Base-by-base conservation (phyloP, 1,140 invertebrate species). In the Lepidotrigona ventralis region DNA sequence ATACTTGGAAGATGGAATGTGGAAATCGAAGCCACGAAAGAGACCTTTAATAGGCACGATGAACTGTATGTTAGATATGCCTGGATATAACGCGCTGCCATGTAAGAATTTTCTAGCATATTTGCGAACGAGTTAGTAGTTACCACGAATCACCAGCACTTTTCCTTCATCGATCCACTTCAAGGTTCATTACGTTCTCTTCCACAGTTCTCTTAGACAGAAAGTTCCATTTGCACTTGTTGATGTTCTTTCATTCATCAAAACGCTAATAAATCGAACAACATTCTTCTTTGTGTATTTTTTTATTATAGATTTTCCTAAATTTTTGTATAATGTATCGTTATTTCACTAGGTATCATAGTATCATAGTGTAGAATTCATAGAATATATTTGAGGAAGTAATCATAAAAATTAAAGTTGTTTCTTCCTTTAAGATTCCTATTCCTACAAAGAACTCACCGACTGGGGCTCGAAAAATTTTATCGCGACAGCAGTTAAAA, bases 391-490 rank as follows among this genome's bases (percentile, higher is more conserved):
- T 33, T 66, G 0, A 29, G 15, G 17, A 21, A 66, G 21, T 9
- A 17, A 46, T 46, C 17, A n/a, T 51, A 12, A 14, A 23, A n/a
- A 33, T 33, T 19, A 46, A 46, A 6, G 26, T n/a, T n/a, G 12
- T 46, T 19, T 11, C 53, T 56, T 17, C 33, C 56, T 33, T 69
- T 17, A 72, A 84, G 81, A 11, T 11, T 8, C 19, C 3, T 12
- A 3, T 8, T 8, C 19, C 3, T 12, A 3, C 12, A 11, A 1
- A 11, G 54, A 58, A 23, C 54, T 84, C 0, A 54, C 92, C 17
- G 92, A 93, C 63, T 93, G 92, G 92, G 86, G 90, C 15, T 80
- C 85, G 9, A 81, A 64, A 2, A 78, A 91, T 19, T 23, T 87
- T 0, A 79, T 92, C 17, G 86, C 83, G 0, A 69, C 86, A 1